Conservation (phyloP, 2,113 vertebrate genomes). For the Oncorhynchus kisutch region DNA sequence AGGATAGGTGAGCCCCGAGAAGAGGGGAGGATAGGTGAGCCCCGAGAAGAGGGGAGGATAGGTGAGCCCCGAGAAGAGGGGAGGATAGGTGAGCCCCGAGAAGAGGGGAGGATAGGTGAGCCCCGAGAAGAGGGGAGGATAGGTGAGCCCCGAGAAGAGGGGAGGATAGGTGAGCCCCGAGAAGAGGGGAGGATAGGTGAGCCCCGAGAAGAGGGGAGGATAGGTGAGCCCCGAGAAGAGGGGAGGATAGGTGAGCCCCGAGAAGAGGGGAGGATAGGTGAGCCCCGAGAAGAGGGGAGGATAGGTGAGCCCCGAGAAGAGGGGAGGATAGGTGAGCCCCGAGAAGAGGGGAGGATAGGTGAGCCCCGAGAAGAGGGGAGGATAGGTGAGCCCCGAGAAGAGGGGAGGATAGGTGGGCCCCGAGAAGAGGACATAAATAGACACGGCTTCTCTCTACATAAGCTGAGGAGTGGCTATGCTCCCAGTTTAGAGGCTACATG, state of each 20-base stretch:
- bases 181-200: no score
- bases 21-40: no score
- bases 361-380: neutral
- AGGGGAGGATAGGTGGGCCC: neutral
- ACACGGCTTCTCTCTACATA: constrained; percentile 30
- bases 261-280: neutral
- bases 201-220: no score
- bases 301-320: no score
- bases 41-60: neutral
- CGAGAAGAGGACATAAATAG: constrained; percentile 20
- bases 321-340: constrained; percentile 1
- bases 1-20: no score
- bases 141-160: no score
- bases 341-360: constrained; percentile 19
- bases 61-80: no score
- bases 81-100: neutral
- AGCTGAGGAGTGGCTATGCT: constrained; percentile 24
- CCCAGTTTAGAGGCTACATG: constrained; percentile 8
- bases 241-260: neutral
- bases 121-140: no score
- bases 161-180: no score
- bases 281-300: constrained; percentile 1
- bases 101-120: constrained; percentile 3
- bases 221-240: no score
- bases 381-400: no score